These are phyloP conservation scores for Apodemia zela DNA, from an alignment of 2,888 invertebrate genomes.

Conservation along the genomic window DNA sequence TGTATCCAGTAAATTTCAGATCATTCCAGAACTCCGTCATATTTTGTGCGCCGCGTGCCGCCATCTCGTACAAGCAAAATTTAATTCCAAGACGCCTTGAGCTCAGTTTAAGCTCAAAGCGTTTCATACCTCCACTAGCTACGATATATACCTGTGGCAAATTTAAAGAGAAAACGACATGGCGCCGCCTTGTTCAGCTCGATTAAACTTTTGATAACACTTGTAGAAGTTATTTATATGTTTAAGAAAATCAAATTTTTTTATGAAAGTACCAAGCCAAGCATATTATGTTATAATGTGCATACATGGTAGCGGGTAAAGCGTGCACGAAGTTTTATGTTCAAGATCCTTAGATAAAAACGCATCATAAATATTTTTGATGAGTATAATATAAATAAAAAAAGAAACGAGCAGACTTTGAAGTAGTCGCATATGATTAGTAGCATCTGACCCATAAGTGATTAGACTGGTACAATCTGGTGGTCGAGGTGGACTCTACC, in stretches of 20 bases:
- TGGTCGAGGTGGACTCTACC: too few species aligned
- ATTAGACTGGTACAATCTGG: too few species aligned
- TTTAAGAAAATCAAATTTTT: background rate
- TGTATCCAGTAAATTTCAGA: slow-evolving; percentile 44
- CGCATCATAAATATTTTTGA: too few species aligned
- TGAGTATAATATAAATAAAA: too few species aligned
- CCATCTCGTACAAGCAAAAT: slow-evolving; percentile 46
- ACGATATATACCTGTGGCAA: slow-evolving; percentile 32
- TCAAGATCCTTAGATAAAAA: too few species aligned
- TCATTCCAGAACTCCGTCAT: slow-evolving; percentile 41
- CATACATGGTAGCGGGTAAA: too few species aligned
- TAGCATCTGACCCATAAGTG: too few species aligned
- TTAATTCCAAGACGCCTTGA: slow-evolving; percentile 55
- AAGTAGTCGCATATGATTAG: too few species aligned
- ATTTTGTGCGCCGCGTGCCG: slow-evolving; percentile 50
- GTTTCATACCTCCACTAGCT: slow-evolving; percentile 34
- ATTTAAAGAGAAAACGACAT: slow-evolving; percentile 35
- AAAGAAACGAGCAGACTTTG: too few species aligned
- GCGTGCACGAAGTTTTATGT: too few species aligned
- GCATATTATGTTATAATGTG: background rate
- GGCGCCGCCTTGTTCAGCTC: slow-evolving; percentile 28
- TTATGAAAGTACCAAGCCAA: background rate
- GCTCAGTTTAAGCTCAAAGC: slow-evolving; percentile 45
- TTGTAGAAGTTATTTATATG: slow-evolving; percentile 14
- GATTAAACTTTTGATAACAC: slow-evolving; percentile 25